phyloP scores from a whole-genome alignment of 2,113 vertebrate species.

The Lonchura striata region DNA sequence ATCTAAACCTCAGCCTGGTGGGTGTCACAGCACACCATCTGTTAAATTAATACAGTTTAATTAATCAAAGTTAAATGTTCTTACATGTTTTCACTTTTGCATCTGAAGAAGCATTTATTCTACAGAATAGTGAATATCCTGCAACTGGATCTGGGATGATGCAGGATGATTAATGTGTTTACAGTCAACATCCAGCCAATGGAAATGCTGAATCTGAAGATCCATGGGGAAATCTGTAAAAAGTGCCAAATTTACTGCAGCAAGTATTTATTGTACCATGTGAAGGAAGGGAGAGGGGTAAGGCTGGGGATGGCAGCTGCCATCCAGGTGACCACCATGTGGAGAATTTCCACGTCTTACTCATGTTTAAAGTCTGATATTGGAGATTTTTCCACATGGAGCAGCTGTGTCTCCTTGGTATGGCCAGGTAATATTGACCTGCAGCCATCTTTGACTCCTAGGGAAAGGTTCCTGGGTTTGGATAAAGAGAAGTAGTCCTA shows the following conservation, averaged over 20 bases:
- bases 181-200: slow-evolving; percentile 28
- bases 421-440: too few relatives aligned
- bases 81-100: background rate
- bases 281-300: background rate
- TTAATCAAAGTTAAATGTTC: slow-evolving; percentile 60
- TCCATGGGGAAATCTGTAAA: background rate
- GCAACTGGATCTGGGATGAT: background rate
- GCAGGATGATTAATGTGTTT: slow-evolving; percentile 64
- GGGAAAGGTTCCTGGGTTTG: background rate
- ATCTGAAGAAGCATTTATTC: background rate
- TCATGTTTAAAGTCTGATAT: background rate
- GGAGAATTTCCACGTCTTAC: background rate
- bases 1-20: slow-evolving; percentile 49
- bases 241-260: background rate
- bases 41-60: slow-evolving; percentile 62
- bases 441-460: fast-evolving
- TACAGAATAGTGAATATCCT: background rate
- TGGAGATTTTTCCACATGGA: fast-evolving
- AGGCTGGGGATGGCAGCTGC: background rate
- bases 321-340: background rate
- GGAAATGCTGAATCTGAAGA: background rate
- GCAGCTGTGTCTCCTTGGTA: fast-evolving
- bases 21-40: slow-evolving; percentile 58
- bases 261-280: background rate
- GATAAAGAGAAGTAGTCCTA: background rate